Evolutionary conservation across 1,140 invertebrate genomes (phyloP).

Genomic region (Copidosoma floridanum): DNA sequence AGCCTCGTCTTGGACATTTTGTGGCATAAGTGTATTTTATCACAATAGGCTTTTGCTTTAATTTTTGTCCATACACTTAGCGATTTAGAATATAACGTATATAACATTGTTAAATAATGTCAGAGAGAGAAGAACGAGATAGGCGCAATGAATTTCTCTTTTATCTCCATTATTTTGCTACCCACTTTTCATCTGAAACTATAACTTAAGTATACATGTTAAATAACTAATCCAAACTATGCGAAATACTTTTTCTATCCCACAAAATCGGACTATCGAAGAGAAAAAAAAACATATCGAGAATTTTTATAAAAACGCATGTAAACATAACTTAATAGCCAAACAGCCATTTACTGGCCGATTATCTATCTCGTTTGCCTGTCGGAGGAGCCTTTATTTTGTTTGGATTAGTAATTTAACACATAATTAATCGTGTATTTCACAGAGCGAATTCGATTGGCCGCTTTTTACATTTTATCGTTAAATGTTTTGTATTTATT

Average conservation of each 20-base stretch:
- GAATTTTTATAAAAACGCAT: no score
- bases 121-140: conserved; percentile 29
- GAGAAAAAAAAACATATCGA: no score
- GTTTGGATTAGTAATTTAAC: no score
- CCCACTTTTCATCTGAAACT: conserved; percentile 1
- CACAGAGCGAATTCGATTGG: conserved; percentile 28
- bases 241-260: no score
- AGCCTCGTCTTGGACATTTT: conserved; percentile 20
- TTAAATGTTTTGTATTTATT: conserved; percentile 10
- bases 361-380: no score
- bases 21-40: conserved; percentile 1
- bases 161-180: conserved; percentile 5
- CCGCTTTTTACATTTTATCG: conserved; percentile 23
- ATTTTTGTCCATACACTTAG: conserved; percentile 1
- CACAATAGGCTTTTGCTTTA: conserved; percentile 11
- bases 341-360: no score
- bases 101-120: conserved; percentile 26
- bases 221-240: no score
- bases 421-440: conserved; percentile 27
- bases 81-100: conserved; percentile 21
- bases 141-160: conserved; percentile 11
- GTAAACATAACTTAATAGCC: no score
- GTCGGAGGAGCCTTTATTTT: no score
- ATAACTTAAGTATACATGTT: no score
- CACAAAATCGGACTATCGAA: no score